Evolutionary conservation across 2,797 vertebrate genomes (phyloP).

Genomic region (Malurus leucopterus): DNA sequence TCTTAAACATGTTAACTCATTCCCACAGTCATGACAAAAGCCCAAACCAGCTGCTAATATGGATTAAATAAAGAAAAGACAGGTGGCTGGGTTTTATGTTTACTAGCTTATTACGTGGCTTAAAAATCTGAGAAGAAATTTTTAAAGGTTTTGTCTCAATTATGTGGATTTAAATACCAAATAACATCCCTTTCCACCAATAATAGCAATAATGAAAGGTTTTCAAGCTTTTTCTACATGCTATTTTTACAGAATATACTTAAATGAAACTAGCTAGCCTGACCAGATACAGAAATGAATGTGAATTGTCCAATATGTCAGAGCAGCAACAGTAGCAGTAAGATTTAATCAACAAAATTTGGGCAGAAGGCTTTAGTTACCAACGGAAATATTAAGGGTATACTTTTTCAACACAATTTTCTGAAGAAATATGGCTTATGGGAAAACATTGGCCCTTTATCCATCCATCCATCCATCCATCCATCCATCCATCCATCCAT

Average conservation of each 20-base stretch:
- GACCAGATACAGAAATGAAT: background rate
- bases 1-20: slow-evolving; percentile 29
- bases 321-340: background rate
- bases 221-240: background rate
- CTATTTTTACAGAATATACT: background rate
- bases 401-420: background rate
- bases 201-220: background rate
- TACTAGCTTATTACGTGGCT: background rate
- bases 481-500: too few species aligned
- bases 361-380: background rate
- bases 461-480: background rate
- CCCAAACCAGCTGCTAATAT: slow-evolving; percentile 27
- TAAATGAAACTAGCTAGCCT: background rate
- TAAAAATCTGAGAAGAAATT: background rate
- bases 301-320: background rate
- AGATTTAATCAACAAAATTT: background rate
- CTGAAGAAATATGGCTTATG: background rate
- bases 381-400: background rate
- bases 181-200: background rate
- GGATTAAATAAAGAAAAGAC: slow-evolving; percentile 14
- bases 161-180: background rate
- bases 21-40: slow-evolving; percentile 42
- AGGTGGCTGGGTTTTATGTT: slow-evolving; percentile 14
- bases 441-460: background rate
- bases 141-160: background rate